Percentiles rank a stretch among this genome's conserved stretches.
Evolutionary conservation across 2,888 invertebrate species (phyloP).

Genomic region (Athalia circularis): DNA sequence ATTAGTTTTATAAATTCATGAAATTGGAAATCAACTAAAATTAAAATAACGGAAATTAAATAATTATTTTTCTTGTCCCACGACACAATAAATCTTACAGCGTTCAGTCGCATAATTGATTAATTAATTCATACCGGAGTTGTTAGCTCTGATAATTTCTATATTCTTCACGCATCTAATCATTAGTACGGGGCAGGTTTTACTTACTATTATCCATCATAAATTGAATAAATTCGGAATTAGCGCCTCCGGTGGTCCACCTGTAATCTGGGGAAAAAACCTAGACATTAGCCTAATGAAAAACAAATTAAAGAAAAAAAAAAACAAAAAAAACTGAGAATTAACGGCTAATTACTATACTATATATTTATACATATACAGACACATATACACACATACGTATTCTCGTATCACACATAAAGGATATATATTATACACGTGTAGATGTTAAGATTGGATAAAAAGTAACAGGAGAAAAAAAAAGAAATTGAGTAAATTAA

Average conservation of each 20-base stretch:
- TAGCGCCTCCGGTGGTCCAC: conserved; percentile 9
- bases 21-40: neutral
- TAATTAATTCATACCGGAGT: conserved; percentile 2
- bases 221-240: conserved; percentile 4
- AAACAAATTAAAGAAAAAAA: neutral
- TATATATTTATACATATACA: neutral
- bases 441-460: neutral
- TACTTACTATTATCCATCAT: neutral
- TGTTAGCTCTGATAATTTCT: conserved; percentile 16
- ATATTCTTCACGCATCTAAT: conserved; percentile 1
- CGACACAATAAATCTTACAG: neutral
- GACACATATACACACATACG: neutral
- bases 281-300: neutral
- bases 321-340: conserved; percentile 10
- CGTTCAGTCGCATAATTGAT: neutral
- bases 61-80: neutral
- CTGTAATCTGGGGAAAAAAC: neutral
- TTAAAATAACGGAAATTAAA: neutral
- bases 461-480: conserved; percentile 42
- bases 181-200: neutral
- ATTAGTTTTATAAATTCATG: too few species aligned
- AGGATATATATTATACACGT: conserved; percentile 40
- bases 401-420: neutral
- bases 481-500: neutral
- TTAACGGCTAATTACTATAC: conserved; percentile 10